These are phyloP conservation scores for Eugnorisma glareosa DNA, from an alignment of 2,888 invertebrate species.

Conservation along the genomic window DNA sequence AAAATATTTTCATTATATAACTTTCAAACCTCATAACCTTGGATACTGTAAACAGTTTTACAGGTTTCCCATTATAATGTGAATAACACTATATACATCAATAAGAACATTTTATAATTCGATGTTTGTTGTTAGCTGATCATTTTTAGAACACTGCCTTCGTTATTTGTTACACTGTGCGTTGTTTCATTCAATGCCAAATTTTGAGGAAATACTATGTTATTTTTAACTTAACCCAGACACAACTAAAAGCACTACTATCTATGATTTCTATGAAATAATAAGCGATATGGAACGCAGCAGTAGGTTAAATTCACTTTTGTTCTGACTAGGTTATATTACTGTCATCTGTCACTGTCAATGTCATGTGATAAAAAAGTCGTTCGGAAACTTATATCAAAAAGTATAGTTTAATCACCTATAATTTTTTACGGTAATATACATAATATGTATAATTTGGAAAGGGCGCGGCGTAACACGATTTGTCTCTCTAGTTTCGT, in stretches of 20 bases:
- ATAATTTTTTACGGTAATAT: background rate
- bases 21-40: conserved; percentile 69
- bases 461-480: background rate
- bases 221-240: background rate
- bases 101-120: conserved; percentile 21
- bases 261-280: background rate
- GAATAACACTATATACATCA: conserved; percentile 23
- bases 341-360: conserved; percentile 17
- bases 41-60: conserved; percentile 57
- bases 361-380: conserved; percentile 7
- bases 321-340: conserved; percentile 2
- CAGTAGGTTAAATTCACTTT: background rate
- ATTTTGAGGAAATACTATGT: background rate
- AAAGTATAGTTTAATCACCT: background rate
- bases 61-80: conserved; percentile 39
- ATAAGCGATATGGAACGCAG: conserved; percentile 24
- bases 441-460: background rate
- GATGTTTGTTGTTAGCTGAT: background rate
- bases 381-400: conserved; percentile 11
- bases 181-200: background rate
- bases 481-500: background rate
- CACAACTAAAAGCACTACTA: background rate
- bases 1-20: conserved; percentile 76
- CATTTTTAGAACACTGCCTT: conserved; percentile 7
- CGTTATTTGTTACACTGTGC: background rate